Evolutionary conservation across 2,797 vertebrate species (phyloP).

Genomic region (Arnoldichthys spilopterus): DNA sequence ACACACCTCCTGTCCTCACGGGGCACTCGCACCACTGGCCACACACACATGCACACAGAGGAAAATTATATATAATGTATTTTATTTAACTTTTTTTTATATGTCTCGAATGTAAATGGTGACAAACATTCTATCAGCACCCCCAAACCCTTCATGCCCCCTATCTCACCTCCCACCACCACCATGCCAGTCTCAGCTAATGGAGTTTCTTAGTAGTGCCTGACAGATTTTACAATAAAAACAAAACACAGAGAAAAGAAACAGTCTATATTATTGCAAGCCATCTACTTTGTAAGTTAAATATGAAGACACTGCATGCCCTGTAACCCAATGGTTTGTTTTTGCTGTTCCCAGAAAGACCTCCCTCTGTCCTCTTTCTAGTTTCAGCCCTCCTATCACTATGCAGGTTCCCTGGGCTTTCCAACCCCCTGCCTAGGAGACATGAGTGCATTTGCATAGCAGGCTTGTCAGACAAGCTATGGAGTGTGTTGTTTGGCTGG

Average conservation of each 20-base stretch:
- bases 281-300: background rate
- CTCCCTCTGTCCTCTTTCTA: background rate
- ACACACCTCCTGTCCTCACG: slow-evolving; percentile 40
- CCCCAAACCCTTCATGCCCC: slow-evolving; percentile 30
- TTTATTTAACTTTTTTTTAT: slow-evolving; percentile 43
- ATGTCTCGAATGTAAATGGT: slow-evolving; percentile 44
- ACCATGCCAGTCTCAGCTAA: slow-evolving; percentile 25
- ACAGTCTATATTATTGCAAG: background rate
- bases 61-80: background rate
- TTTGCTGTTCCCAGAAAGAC: slow-evolving; percentile 16
- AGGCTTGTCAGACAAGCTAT: slow-evolving; percentile 51
- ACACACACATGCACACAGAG: background rate
- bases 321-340: slow-evolving; percentile 3
- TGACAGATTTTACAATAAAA: slow-evolving; percentile 30
- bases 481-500: slow-evolving; percentile 47
- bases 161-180: slow-evolving; percentile 1
- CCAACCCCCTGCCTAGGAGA: slow-evolving; percentile 45
- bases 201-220: slow-evolving; percentile 32
- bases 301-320: slow-evolving; percentile 1
- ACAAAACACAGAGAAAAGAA: slow-evolving; percentile 6
- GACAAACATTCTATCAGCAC: too few species aligned
- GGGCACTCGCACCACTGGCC: slow-evolving; percentile 35
- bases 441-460: slow-evolving; percentile 55
- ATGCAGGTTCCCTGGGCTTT: slow-evolving; percentile 15
- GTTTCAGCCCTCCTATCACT: slow-evolving; percentile 26